A percentile compares a stretch with the other conserved stretches of the same genome.
phyloP scores from a whole-genome alignment of 2,888 invertebrate species.

The Schizotus pectinicornis region DNA sequence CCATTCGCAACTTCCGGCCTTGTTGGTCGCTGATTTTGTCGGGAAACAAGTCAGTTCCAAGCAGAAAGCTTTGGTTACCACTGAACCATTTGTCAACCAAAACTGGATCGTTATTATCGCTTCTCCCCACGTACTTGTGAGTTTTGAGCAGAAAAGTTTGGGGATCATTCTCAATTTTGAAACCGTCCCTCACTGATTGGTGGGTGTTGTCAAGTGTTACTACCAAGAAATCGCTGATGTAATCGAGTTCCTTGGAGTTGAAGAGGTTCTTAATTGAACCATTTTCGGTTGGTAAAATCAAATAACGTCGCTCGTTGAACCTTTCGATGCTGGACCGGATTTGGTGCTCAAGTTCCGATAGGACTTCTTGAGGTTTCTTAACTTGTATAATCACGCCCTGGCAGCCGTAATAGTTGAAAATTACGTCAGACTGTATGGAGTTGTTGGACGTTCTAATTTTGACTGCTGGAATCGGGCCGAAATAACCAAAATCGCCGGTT shows the following conservation, averaged over 20 bases:
- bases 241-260: slow-evolving; percentile 30
- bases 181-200: neutral
- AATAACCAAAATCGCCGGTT: slow-evolving; percentile 18
- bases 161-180: neutral
- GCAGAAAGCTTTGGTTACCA: slow-evolving; percentile 35
- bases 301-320: slow-evolving; percentile 19
- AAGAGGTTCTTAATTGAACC: slow-evolving; percentile 30
- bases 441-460: slow-evolving; percentile 8
- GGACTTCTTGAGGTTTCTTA: neutral
- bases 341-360: slow-evolving; percentile 12
- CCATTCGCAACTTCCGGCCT: slow-evolving; percentile 58
- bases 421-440: neutral
- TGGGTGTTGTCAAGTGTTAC: neutral
- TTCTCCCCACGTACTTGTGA: slow-evolving; percentile 32
- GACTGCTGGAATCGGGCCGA: slow-evolving; percentile 16
- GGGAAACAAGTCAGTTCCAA: slow-evolving; percentile 37
- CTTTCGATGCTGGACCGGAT: slow-evolving; percentile 4
- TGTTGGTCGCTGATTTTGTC: slow-evolving; percentile 54
- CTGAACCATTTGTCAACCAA: slow-evolving; percentile 42
- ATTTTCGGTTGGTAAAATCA: slow-evolving; percentile 26
- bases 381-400: slow-evolving; percentile 17
- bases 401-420: slow-evolving; percentile 22
- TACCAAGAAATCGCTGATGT: slow-evolving; percentile 36
- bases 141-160: slow-evolving; percentile 32
- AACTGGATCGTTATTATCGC: slow-evolving; percentile 24